Conservation (phyloP, 1,140 invertebrate species). For the Chymomyza costata region DNA sequence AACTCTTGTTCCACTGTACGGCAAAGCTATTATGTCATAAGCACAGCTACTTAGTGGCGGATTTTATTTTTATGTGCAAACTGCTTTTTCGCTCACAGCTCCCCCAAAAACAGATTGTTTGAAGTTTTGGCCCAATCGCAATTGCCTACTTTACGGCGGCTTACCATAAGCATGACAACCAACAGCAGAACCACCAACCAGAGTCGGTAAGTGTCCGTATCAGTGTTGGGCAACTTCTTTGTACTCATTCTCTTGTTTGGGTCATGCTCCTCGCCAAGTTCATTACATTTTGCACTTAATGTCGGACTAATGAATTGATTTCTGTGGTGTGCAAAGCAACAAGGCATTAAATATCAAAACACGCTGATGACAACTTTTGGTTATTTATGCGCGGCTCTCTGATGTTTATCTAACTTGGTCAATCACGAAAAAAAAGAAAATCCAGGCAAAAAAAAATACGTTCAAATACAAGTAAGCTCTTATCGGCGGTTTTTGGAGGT, state of each 20-base stretch:
- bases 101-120: constrained; percentile 13
- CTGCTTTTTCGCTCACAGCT: constrained; percentile 2
- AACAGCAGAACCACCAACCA: too few species aligned
- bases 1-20: too few species aligned
- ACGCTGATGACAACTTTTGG: too few species aligned
- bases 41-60: constrained; percentile 58
- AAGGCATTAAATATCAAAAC: too few species aligned
- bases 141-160: constrained; percentile 38
- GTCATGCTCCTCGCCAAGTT: constrained; percentile 38
- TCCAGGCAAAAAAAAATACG: too few species aligned
- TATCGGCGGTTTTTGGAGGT: constrained; percentile 45
- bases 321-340: too few species aligned
- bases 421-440: constrained; percentile 29
- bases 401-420: constrained; percentile 45
- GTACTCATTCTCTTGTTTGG: too few species aligned
- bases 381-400: constrained; percentile 49
- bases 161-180: constrained; percentile 17
- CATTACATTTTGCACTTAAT: constrained; percentile 46
- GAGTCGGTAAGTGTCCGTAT: too few species aligned
- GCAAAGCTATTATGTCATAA: constrained; percentile 58
- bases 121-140: constrained; percentile 16
- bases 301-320: constrained; percentile 63
- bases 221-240: too few species aligned
- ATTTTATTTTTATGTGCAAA: constrained; percentile 61
- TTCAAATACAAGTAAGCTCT: too few species aligned